Evolutionary conservation across 2,797 vertebrate species (phyloP).

Genomic region (Gymnothorax javanicus): DNA sequence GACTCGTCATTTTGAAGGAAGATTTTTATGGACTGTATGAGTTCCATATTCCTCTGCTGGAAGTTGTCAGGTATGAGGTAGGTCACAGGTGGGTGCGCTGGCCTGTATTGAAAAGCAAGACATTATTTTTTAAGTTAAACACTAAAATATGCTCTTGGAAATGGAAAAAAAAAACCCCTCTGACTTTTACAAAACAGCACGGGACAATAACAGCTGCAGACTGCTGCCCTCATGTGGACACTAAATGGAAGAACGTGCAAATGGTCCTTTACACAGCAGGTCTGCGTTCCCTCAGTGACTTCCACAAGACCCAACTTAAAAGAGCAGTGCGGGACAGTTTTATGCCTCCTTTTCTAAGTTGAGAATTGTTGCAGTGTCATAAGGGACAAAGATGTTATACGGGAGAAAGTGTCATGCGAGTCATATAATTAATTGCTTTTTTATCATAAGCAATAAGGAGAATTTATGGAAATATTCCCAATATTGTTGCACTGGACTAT

Average conservation of each 20-base stretch:
- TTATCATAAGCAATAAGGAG: too few relatives aligned
- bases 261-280: not conserved
- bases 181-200: not conserved
- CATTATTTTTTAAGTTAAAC: not conserved
- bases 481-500: too few relatives aligned
- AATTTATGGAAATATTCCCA: too few relatives aligned
- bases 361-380: too few relatives aligned
- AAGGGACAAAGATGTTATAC: too few relatives aligned
- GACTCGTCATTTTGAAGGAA: constrained; percentile 88
- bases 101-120: constrained; percentile 54
- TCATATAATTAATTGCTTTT: too few relatives aligned
- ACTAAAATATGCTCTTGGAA: not conserved
- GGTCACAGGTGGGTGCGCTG: constrained; percentile 59
- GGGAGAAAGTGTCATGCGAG: too few relatives aligned
- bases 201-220: not conserved
- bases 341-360: too few relatives aligned
- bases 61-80: constrained; percentile 93
- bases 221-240: not conserved
- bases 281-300: too few relatives aligned
- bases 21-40: constrained; percentile 91
- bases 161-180: not conserved
- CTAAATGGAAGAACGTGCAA: not conserved
- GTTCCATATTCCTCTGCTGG: constrained; percentile 88
- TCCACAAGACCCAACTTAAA: too few relatives aligned
- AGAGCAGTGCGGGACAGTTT: too few relatives aligned